Percentiles rank a stretch among this genome's conserved stretches.
phyloP scores from a whole-genome alignment of 2,113 vertebrate genomes.

The Eptesicus fuscus region DNA sequence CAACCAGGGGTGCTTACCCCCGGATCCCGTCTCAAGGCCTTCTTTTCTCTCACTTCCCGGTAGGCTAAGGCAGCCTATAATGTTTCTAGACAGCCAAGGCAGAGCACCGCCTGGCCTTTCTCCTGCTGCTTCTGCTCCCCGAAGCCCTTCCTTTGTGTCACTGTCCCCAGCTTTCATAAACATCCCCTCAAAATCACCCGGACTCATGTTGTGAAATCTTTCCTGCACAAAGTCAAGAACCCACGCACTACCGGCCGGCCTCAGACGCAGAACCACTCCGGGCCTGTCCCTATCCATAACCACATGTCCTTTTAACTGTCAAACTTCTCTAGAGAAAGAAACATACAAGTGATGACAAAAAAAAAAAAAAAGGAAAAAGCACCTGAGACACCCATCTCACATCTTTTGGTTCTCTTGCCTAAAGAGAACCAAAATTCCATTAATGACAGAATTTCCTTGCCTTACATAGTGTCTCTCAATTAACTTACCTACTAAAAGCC shows the following conservation, averaged over 20 bases:
- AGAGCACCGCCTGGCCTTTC: background rate
- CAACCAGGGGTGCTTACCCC: background rate
- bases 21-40: background rate
- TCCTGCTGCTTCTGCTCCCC: background rate
- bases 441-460: background rate
- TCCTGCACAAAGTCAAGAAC: background rate
- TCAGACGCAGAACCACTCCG: background rate
- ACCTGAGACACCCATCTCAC: background rate
- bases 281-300: background rate
- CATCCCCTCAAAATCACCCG: background rate
- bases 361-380: background rate
- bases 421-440: background rate
- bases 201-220: background rate
- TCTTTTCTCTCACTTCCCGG: background rate
- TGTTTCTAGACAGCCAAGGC: background rate
- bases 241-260: background rate
- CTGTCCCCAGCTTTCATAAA: background rate
- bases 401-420: background rate
- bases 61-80: background rate
- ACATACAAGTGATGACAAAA: background rate
- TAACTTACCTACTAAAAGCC: background rate
- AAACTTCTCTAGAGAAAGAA: background rate
- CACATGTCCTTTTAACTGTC: background rate
- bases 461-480: background rate
- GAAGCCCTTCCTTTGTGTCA: background rate